Base-by-base conservation (phyloP, 2,888 invertebrate genomes). In the Acholoe squamosa region DNA sequence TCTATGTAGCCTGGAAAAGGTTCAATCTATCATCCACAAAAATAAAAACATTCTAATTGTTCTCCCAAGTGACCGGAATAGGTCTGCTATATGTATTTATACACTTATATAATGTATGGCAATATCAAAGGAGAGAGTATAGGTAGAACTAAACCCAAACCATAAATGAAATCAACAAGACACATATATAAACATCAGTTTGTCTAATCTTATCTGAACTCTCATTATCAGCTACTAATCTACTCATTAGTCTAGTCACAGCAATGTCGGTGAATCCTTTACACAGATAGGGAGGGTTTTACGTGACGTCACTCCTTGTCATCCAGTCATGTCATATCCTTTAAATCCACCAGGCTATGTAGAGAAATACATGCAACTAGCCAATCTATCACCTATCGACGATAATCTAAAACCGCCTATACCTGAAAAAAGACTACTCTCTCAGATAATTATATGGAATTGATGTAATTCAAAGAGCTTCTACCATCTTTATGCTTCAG, bases 101-200 rank as follows among this genome's bases (percentile, higher is more conserved):
- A 61, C 61, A 19, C n/a, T 61, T 19, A n/a, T n/a, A 61, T 54
- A 54, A 7, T 71, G 25, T 71, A 71, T 16, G 31, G 25, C 28
- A 14, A 71, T 71, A 71, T 71, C 28, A 71, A 71, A 71, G 19
- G 71, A 71, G 31, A 28, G 71, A 25, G 19, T 71, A 14, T 14
- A 71, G 25, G 71, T 25, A 22, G 28, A 71, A 71, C 25, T 71
- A 25, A 71, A 71, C 71, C 71, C 71, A 71, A 71, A 71, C 71
- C 71, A 71, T 71, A 71, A 71, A 71, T 71, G 28, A 71, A 71
- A 71, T 28, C 14, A 71, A 71, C 71, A 71, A 71, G 71, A 71
- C 71, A 71, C 71, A 71, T 71, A 71, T 71, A 71, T n/a, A 19
- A 71, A 28, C 71, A 71, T 71, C 71, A 71, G 71, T n/a, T 25